Percentiles rank a stretch among this genome's conserved stretches.
phyloP scores from a whole-genome alignment of 92 coral and sea anemone genomes.

The Epizoanthus illoricatus region DNA sequence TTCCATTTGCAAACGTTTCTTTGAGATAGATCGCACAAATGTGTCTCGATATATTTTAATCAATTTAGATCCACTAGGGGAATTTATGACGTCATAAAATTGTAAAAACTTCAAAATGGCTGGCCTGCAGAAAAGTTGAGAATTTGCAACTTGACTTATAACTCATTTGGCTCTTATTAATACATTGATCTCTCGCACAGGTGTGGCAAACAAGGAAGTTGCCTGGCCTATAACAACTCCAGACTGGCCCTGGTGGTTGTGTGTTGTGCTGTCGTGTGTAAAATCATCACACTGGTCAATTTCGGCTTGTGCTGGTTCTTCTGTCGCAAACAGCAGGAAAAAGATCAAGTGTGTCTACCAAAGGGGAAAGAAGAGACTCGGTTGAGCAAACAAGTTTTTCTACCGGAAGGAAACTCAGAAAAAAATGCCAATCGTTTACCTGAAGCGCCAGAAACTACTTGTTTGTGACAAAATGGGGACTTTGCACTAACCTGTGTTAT shows the following conservation, averaged over 20 bases:
- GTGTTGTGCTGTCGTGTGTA: neutral
- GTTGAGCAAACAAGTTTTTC: neutral
- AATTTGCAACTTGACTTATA: too few relatives aligned
- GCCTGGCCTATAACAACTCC: neutral
- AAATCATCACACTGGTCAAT: neutral
- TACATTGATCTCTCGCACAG: neutral
- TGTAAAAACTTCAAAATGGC: too few relatives aligned
- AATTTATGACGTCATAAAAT: too few relatives aligned
- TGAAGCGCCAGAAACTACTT: too few relatives aligned
- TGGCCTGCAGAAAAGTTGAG: too few relatives aligned
- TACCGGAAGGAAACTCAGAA: neutral
- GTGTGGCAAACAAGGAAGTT: slow-evolving; percentile 4
- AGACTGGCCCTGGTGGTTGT: neutral
- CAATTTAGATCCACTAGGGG: too few relatives aligned
- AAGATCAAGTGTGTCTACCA: neutral
- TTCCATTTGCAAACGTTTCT: too few relatives aligned
- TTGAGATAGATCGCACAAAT: too few relatives aligned
- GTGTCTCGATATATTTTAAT: too few relatives aligned
- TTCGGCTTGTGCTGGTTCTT: slow-evolving; percentile 11
- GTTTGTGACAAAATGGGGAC: too few relatives aligned
- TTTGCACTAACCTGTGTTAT: too few relatives aligned
- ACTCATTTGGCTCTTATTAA: neutral
- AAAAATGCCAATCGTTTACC: too few relatives aligned
- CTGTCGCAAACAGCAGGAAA: neutral
- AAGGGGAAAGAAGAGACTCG: neutral